A percentile compares a stretch with the other conserved stretches of the same genome.
phyloP scores from a whole-genome alignment of 2,888 invertebrate genomes.

The Suillia variegata region DNA sequence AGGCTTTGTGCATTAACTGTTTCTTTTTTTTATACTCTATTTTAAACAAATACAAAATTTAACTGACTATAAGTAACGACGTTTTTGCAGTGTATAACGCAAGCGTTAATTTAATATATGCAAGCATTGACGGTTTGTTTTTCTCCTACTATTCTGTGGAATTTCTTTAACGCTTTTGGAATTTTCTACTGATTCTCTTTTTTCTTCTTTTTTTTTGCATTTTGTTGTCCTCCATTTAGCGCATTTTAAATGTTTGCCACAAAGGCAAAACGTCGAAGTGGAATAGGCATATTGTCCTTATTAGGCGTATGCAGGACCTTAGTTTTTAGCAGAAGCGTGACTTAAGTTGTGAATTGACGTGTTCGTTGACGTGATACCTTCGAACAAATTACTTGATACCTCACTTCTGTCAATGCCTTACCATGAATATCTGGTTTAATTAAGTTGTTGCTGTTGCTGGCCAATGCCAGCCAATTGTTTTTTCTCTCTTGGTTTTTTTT shows the following conservation, averaged over 20 bases:
- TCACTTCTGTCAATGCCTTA: too few relatives aligned
- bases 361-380: conserved; percentile 49
- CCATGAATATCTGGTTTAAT: neutral
- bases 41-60: too few relatives aligned
- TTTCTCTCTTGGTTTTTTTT: too few relatives aligned
- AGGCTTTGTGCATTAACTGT: too few relatives aligned
- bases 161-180: neutral
- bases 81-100: too few relatives aligned
- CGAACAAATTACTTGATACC: conserved; percentile 58
- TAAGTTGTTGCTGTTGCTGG: neutral
- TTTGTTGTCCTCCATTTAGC: too few relatives aligned
- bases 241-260: conserved; percentile 22
- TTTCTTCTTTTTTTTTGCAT: too few relatives aligned
- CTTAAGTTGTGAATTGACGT: conserved; percentile 56
- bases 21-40: too few relatives aligned
- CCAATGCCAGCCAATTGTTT: too few relatives aligned
- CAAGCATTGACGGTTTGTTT: conserved; percentile 22
- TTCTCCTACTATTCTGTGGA: conserved; percentile 4
- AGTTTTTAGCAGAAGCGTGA: conserved; percentile 42
- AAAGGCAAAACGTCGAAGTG: neutral
- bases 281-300: conserved; percentile 17
- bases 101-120: conserved; percentile 46
- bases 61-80: too few relatives aligned
- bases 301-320: neutral
- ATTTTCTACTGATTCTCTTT: too few relatives aligned